Evolutionary conservation across 2,797 vertebrate species (phyloP).

Genomic region (Typhlichthys eigenmanni): DNA sequence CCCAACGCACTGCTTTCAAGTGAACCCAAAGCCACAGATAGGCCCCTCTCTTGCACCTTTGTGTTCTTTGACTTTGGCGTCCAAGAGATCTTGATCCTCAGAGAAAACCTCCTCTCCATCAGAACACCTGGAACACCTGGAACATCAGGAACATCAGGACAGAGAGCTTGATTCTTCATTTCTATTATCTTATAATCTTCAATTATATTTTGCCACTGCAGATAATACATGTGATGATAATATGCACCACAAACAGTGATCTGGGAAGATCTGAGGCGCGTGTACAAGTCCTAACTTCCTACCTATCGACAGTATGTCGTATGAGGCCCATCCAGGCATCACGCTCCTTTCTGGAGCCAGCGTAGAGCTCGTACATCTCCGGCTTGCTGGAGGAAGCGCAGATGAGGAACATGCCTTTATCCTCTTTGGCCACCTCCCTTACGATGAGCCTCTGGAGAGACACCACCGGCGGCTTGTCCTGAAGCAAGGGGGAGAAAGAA

Average conservation of each 20-base stretch:
- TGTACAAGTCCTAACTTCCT: conserved; percentile 12
- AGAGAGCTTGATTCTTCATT: not conserved
- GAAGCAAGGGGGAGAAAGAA: conserved; percentile 7
- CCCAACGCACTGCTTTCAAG: too few species aligned
- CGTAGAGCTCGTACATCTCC: conserved; percentile 93
- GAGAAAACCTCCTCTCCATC: conserved; percentile 72
- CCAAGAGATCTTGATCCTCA: conserved; percentile 68
- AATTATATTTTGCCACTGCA: too few species aligned
- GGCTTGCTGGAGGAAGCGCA: conserved; percentile 80
- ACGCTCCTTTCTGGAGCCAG: conserved; percentile 84
- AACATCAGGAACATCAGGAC: conserved; percentile 5
- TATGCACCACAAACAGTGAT: too few species aligned
- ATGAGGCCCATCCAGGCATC: conserved; percentile 84
- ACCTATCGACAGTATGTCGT: conserved; percentile 86
- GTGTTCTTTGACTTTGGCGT: conserved; percentile 72
- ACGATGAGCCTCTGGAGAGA: conserved; percentile 89
- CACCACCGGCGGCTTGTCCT: conserved; percentile 92
- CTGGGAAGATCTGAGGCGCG: not conserved
- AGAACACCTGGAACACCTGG: conserved; percentile 87
- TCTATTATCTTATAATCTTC: too few species aligned
- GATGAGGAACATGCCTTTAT: conserved; percentile 92
- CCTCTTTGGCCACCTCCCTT: conserved; percentile 89
- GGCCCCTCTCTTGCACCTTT: conserved; percentile 76
- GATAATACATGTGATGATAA: too few species aligned
- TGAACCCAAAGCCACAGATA: too few species aligned